A percentile compares a stretch with the other conserved stretches of the same genome.
These are phyloP conservation scores for Corythornis leucogaster DNA, from an alignment of 2,797 vertebrate species.

Conservation along the genomic window DNA sequence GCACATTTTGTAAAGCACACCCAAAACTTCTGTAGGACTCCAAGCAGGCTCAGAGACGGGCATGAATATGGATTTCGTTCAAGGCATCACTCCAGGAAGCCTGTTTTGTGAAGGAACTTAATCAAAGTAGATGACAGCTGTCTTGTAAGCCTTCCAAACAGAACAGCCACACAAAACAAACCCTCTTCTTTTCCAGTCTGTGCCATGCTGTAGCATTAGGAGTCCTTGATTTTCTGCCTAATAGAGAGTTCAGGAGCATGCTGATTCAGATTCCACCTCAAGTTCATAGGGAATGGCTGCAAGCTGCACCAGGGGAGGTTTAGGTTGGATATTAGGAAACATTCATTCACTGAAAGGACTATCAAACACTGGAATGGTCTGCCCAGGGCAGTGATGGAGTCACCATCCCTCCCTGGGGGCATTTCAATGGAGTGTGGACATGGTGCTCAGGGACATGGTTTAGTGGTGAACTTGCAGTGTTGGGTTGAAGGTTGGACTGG, in stretches of 20 bases:
- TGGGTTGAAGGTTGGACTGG: too few species aligned
- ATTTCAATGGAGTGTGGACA: too few species aligned
- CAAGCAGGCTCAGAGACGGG: neutral
- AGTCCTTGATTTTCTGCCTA: neutral
- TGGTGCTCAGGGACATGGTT: too few species aligned
- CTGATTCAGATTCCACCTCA: neutral
- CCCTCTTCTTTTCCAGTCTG: constrained; percentile 9
- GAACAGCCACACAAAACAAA: constrained; percentile 31
- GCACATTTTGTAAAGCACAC: neutral
- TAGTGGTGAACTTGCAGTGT: too few species aligned
- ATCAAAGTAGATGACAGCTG: constrained; percentile 46
- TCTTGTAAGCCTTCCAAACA: constrained; percentile 42
- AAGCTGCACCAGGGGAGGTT: too few species aligned
- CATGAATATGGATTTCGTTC: constrained; percentile 38
- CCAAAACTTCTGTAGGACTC: constrained; percentile 19
- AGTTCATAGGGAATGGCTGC: neutral
- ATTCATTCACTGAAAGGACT: too few species aligned
- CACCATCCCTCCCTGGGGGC: too few species aligned
- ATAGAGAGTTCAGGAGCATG: neutral
- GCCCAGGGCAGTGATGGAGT: too few species aligned
- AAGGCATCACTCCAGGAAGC: constrained; percentile 37
- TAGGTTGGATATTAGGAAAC: too few species aligned
- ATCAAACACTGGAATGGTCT: too few species aligned
- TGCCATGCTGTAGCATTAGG: neutral
- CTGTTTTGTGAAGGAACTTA: constrained; percentile 48